phyloP scores from a whole-genome alignment of 2,888 invertebrate species.

The Frankliniella fusca region DNA sequence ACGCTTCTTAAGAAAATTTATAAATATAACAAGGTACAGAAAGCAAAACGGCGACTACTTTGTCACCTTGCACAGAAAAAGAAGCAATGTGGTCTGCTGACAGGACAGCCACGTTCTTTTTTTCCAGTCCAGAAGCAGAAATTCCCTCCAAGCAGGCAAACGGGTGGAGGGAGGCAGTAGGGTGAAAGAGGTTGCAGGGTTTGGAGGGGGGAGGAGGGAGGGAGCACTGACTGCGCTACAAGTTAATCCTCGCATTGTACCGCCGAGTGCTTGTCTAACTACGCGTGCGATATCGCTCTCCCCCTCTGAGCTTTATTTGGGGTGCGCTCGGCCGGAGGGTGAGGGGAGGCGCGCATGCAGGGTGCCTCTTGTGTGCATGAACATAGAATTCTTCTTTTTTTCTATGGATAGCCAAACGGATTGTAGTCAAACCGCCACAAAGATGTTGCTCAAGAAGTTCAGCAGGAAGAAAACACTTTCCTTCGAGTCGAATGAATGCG shows the following conservation, averaged over 20 bases:
- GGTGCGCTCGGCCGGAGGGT: background rate
- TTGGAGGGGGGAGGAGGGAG: background rate
- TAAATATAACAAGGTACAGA: no score
- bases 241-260: conserved; percentile 22
- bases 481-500: no score
- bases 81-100: background rate
- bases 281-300: conserved; percentile 6
- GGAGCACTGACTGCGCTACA: conserved; percentile 12
- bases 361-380: no score
- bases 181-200: background rate
- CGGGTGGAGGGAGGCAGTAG: background rate
- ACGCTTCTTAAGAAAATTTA: no score
- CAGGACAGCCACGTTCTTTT: background rate
- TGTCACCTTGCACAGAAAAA: background rate
- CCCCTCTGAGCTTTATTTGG: background rate
- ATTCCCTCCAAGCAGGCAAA: background rate
- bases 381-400: no score
- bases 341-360: no score
- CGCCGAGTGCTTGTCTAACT: conserved; percentile 25
- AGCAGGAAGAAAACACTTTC: no score
- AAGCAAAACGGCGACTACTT: no score
- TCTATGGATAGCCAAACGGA: no score
- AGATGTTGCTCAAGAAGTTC: no score
- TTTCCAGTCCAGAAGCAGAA: background rate
- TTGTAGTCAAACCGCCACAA: no score